Evolutionary conservation across 2,797 vertebrate species (phyloP), one percentile per base, ranked within the genome.

Genomic region (Eurystomus glaucurus): DNA sequence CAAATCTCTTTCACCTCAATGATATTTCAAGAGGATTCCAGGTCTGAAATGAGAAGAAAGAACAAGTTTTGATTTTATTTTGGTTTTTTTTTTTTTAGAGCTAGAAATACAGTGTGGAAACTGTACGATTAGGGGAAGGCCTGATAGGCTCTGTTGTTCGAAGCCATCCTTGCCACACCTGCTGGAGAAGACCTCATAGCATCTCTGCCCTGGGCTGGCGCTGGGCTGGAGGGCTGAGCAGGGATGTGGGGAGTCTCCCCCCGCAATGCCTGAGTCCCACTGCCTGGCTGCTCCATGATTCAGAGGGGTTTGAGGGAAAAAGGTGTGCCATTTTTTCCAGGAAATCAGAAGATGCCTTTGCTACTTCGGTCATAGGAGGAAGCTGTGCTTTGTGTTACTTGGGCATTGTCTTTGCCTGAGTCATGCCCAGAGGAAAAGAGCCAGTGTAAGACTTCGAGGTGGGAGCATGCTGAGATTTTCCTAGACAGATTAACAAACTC

Each of bases 321-420:
- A 93, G 75, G 86, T 82, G 80, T 93, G 78, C n/a, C 84, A 45
- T 62, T 62, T 80, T 87, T 48, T 55, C 48, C 78, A 92, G 86
- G 94, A 96, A 95, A 87, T 85, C 37, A 28, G 55, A 68, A 92
- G 84, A 58, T 50, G 62, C 13, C 46, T 81, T 60, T 46, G 31
- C 54, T 58, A 3, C 54, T 87, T 84, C 2, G 2, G 33, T 43
- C 25, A 6, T 51, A 52, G 84, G 54, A 95, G 87, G 31, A 89
- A 91, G 51, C 50, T 51, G 31, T 50, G 14, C 13, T 85, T 85
- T 75, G 10, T 68, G 39, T 89, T 80, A 26, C 39, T 71, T 58
- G 64, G 64, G n/a, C 68, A 39, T 87, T 93, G 88, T 66, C 69
- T 92, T 72, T 46, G 65, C n/a, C 33, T 0, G 1, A 81, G 39